phyloP scores from a whole-genome alignment of 2,797 vertebrate species.

The Brotula barbata region DNA sequence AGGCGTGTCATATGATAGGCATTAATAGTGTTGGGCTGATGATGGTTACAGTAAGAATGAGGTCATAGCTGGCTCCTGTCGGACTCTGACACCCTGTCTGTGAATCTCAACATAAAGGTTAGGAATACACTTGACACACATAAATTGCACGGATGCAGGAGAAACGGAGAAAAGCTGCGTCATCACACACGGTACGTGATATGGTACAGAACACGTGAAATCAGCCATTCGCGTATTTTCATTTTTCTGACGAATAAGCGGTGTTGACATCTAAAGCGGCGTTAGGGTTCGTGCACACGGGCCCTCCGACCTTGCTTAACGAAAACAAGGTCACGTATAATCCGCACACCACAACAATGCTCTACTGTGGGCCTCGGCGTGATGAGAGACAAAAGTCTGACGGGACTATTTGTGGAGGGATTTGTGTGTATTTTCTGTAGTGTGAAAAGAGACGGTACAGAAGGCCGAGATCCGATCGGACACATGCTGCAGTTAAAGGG shows the following conservation, averaged over 20 bases:
- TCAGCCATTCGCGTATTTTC: no score
- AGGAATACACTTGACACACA: slow-evolving; percentile 37
- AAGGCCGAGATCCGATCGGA: slow-evolving; percentile 38
- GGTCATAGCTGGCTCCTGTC: slow-evolving; percentile 67
- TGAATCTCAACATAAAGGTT: slow-evolving; percentile 51
- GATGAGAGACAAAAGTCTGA: slow-evolving; percentile 50
- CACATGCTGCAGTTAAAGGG: slow-evolving; percentile 31
- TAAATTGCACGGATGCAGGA: slow-evolving; percentile 17
- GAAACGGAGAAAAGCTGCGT: no score
- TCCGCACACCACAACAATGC: slow-evolving; percentile 49
- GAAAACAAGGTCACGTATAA: slow-evolving; percentile 59
- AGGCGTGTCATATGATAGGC: slow-evolving; percentile 66
- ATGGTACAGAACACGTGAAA: background rate
- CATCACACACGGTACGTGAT: no score
- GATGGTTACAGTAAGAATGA: slow-evolving; percentile 70
- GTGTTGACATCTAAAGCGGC: no score
- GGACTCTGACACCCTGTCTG: slow-evolving; percentile 61
- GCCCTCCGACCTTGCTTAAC: slow-evolving; percentile 4
- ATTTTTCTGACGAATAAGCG: no score
- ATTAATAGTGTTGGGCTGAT: slow-evolving; percentile 65
- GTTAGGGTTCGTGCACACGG: background rate
- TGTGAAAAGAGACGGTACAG: slow-evolving; percentile 44
- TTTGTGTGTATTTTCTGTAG: slow-evolving; percentile 48
- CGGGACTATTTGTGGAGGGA: slow-evolving; percentile 63
- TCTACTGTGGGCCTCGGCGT: slow-evolving; percentile 32